These are phyloP conservation scores for Cylloceria caligata DNA, from an alignment of 2,888 invertebrate species.

Conservation along the genomic window DNA sequence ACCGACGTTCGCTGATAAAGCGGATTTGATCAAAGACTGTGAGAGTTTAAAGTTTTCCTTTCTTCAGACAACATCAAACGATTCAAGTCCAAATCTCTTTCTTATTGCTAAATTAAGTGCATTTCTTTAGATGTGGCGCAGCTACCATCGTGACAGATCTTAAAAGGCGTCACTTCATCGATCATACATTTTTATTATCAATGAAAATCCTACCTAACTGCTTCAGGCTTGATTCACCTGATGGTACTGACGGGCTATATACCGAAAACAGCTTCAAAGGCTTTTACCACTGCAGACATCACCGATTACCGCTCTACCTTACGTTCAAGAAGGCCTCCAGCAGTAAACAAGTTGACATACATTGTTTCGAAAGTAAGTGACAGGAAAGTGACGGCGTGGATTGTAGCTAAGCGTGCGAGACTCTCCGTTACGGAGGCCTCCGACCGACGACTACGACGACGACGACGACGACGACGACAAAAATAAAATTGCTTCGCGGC, in stretches of 20 bases:
- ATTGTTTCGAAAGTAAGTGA: slow-evolving; percentile 64
- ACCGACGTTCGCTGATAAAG: neutral
- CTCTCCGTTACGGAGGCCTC: slow-evolving; percentile 20
- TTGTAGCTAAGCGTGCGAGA: slow-evolving; percentile 39
- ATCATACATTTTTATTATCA: slow-evolving; percentile 37
- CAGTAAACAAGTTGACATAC: slow-evolving; percentile 62
- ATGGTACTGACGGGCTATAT: neutral
- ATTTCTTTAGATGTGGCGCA: neutral
- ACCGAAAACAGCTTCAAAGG: slow-evolving; percentile 53
- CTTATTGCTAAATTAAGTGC: neutral
- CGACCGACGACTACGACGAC: slow-evolving; percentile 37
- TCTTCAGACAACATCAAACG: slow-evolving; percentile 6
- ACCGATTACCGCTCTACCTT: slow-evolving; percentile 10
- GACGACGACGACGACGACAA: slow-evolving; percentile 55
- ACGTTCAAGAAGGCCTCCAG: slow-evolving; percentile 1
- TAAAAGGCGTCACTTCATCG: neutral
- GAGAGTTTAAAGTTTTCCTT: neutral
- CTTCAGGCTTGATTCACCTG: neutral
- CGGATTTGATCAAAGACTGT: neutral
- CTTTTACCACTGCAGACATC: slow-evolving; percentile 15
- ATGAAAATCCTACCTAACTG: slow-evolving; percentile 18
- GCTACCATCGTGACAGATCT: neutral
- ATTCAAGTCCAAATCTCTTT: neutral
- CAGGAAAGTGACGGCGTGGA: slow-evolving; percentile 52
- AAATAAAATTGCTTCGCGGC: slow-evolving; percentile 64